phyloP scores from a whole-genome alignment of 1,140 invertebrate genomes.

The Luehdorfia chinensis region DNA sequence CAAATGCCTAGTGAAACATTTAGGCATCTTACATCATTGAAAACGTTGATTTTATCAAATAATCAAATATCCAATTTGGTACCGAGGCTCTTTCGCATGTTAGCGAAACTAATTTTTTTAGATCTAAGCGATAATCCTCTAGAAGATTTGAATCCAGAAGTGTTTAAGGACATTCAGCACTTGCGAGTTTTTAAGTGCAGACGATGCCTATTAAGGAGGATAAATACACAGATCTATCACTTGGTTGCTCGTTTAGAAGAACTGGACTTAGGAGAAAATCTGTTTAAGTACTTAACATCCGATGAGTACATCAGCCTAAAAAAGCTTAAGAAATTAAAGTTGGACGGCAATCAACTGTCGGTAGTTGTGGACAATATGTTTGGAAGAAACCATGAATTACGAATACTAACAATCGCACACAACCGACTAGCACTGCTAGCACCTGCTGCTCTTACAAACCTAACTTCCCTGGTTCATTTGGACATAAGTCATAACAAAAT shows the following conservation, averaged over 20 bases:
- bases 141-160: constrained; percentile 83
- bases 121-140: constrained; percentile 87
- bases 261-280: constrained; percentile 87
- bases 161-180: constrained; percentile 87
- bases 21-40: constrained; percentile 81
- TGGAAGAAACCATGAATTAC: constrained; percentile 79
- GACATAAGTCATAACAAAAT: constrained; percentile 87
- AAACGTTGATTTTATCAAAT: constrained; percentile 81
- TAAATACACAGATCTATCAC: constrained; percentile 87
- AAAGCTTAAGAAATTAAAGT: constrained; percentile 80
- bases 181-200: constrained; percentile 83
- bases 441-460: constrained; percentile 82
- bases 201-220: constrained; percentile 81
- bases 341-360: constrained; percentile 88
- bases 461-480: constrained; percentile 80
- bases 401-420: constrained; percentile 79
- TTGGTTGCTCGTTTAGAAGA: constrained; percentile 82
- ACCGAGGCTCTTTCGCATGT: constrained; percentile 81
- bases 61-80: constrained; percentile 85
- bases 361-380: constrained; percentile 86
- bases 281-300: constrained; percentile 85
- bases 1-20: constrained; percentile 87
- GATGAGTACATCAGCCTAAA: constrained; percentile 85
- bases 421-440: constrained; percentile 86
- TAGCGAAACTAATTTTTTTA: constrained; percentile 82